These are phyloP conservation scores for Chromobotia macracanthus DNA, from an alignment of 2,797 vertebrate genomes.

Conservation along the genomic window DNA sequence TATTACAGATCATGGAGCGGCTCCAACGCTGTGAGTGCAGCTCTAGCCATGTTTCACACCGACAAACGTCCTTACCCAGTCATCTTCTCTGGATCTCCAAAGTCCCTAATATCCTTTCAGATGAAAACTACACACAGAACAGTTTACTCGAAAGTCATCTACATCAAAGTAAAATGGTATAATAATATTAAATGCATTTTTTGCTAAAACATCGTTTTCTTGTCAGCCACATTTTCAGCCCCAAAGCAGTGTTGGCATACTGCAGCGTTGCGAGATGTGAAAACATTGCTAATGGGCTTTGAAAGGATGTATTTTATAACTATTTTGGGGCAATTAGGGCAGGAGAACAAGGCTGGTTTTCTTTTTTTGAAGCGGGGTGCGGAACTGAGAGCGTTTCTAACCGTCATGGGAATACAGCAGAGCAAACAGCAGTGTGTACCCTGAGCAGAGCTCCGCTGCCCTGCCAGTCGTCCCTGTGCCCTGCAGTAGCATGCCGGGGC, in stretches of 20 bases:
- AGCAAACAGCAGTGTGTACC: constrained; percentile 82
- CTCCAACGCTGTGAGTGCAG: constrained; percentile 85
- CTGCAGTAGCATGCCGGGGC: constrained; percentile 75
- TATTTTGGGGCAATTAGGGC: constrained; percentile 70
- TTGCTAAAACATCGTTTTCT: not conserved
- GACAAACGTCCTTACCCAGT: not conserved
- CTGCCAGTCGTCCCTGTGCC: constrained; percentile 63
- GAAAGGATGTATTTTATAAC: constrained; percentile 68
- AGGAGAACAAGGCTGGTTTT: constrained; percentile 76
- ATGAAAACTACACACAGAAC: no score
- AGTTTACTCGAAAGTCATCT: no score
- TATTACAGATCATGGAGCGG: constrained; percentile 89
- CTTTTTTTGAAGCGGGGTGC: constrained; percentile 58
- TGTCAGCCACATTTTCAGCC: not conserved
- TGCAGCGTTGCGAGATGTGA: constrained; percentile 65
- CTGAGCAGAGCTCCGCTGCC: constrained; percentile 68
- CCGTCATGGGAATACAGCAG: constrained; percentile 81
- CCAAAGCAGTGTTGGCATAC: no score
- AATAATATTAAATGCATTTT: not conserved
- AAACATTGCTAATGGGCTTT: constrained; percentile 74
- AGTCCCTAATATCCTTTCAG: no score
- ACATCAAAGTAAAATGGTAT: no score
- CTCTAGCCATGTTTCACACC: constrained; percentile 25
- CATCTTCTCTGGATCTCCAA: not conserved
- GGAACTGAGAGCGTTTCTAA: constrained; percentile 75